Evolutionary conservation across 1,140 invertebrate species (phyloP), one percentile per base, ranked within the genome.

Genomic region (Anthonomus grandis): DNA sequence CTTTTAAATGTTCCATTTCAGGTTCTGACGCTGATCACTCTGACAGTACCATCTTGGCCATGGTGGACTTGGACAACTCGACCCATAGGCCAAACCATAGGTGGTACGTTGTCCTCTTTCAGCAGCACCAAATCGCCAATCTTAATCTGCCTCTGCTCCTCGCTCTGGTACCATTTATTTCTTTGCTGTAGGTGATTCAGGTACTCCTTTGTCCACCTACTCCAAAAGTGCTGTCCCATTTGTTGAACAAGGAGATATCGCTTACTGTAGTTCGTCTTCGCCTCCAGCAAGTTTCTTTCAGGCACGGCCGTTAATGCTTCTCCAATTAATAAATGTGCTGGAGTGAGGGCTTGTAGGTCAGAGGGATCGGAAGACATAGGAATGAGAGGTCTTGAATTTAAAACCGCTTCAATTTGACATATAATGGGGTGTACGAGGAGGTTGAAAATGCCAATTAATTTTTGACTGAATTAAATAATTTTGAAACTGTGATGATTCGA

Each of bases 371-470:
- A 37, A 25, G 59, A 50, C 44, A 67, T 18, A 25, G 62, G 54
- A 36, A 22, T 42, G 24, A 59, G 10, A 12, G 59, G 41, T 47
- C 23, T 21, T 21, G 52, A 67, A 56, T 74, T 72, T 5, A 75
- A 39, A 10, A 57, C 25, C 4, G 64, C 64, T 48, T 70, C 67
- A 4, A 31, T 31, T 31, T 31, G 60, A 36, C 36, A 74, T 72
- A 38, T 67, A 64, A 46, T 72, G 63, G 3, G 67, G 59, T 15
- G 59, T 62, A 17, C 25, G 1, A 2, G 69, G 64, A 17, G 66
- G 66, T 22, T 65, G 73, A 54, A 76, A 76, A 47, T 72, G 59
- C 72, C 72, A 77, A 9, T 51, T 13, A 36, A 60, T 57, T 12
- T 52, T 52, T 13, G 34, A 21, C 9, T 52, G 37, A 5, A 22